phyloP scores from a whole-genome alignment of 2,888 invertebrate species.

The Tenthredo distinguenda region DNA sequence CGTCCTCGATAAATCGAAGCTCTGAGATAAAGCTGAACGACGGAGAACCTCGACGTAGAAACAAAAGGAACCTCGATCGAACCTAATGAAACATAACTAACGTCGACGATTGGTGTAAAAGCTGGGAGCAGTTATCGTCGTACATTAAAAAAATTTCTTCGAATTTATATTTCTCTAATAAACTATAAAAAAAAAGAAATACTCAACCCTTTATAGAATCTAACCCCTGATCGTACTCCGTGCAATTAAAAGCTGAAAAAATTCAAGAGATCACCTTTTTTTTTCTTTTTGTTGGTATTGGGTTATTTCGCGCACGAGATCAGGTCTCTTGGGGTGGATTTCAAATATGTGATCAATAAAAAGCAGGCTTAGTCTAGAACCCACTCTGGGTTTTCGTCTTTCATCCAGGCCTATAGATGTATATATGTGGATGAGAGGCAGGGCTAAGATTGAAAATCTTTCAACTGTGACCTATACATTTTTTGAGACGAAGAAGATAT shows the following conservation, averaged over 20 bases:
- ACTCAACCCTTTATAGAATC: not conserved
- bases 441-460: conserved; percentile 5
- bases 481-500: not conserved
- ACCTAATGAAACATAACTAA: conserved; percentile 25
- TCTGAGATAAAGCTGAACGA: conserved; percentile 13
- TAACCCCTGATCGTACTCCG: not conserved
- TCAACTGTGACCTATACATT: not conserved
- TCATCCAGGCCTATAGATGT: not conserved
- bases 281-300: not conserved
- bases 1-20: conserved; percentile 31
- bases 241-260: not conserved
- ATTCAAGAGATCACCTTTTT: not conserved
- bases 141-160: not conserved
- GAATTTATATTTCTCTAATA: not conserved
- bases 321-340: not conserved
- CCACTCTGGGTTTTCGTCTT: conserved; percentile 21
- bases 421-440: not conserved
- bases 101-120: conserved; percentile 8
- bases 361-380: conserved; percentile 13
- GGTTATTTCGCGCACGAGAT: not conserved
- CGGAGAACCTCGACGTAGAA: not conserved
- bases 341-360: conserved; percentile 27
- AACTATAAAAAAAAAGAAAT: not conserved
- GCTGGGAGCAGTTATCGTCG: not conserved
- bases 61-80: not conserved